A percentile compares a stretch with the other conserved stretches of the same genome.
These are phyloP conservation scores for Lottia gigantea DNA, from an alignment of 2,888 invertebrate genomes.

Conservation along the genomic window DNA sequence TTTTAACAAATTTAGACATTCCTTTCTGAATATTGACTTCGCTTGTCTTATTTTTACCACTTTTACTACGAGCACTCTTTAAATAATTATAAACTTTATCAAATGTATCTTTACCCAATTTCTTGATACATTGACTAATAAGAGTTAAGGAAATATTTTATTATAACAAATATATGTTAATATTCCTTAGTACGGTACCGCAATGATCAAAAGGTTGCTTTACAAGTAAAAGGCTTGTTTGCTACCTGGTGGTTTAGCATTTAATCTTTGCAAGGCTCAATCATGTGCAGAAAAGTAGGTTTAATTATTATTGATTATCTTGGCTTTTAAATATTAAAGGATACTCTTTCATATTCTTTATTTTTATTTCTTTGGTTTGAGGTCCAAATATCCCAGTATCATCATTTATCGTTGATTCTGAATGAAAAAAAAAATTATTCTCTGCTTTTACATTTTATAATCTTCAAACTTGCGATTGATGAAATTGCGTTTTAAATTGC, in stretches of 20 bases:
- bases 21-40: conserved; percentile 63
- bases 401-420: conserved; percentile 49
- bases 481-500: too few species aligned
- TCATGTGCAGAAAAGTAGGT: too few species aligned
- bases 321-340: conserved; percentile 36
- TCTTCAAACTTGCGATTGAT: too few species aligned
- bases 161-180: too few species aligned
- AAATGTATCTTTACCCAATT: conserved; percentile 61
- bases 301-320: too few species aligned
- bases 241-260: too few species aligned
- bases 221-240: too few species aligned
- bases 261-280: too few species aligned
- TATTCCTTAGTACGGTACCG: too few species aligned
- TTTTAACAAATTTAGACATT: conserved; percentile 57
- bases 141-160: too few species aligned
- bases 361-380: conserved; percentile 60
- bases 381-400: conserved; percentile 67
- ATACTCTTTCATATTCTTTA: conserved; percentile 63
- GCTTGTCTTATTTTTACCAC: conserved; percentile 40
- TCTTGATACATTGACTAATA: conserved; percentile 59
- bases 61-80: conserved; percentile 51
- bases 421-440: conserved; percentile 34
- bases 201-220: too few species aligned
- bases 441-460: too few species aligned
- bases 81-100: conserved; percentile 61